phyloP scores from a whole-genome alignment of 2,797 vertebrate genomes.

The Sparus aurata region DNA sequence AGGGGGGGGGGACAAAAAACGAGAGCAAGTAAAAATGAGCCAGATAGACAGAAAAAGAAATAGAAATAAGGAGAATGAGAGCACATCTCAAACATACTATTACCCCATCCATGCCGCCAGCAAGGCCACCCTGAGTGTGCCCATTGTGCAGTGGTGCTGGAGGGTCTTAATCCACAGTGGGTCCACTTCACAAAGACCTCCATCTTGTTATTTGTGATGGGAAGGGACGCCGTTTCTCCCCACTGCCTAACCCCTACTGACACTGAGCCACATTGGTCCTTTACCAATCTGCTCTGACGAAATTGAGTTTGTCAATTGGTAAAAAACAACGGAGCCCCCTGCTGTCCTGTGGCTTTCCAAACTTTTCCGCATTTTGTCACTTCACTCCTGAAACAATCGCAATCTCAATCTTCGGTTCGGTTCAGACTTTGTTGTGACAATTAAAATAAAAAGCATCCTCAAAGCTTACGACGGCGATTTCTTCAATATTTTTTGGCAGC shows the following conservation, averaged over 20 bases:
- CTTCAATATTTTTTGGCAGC: constrained; percentile 21
- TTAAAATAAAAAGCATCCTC: background rate
- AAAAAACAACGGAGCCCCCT: constrained; percentile 29
- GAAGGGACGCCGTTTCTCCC: constrained; percentile 56
- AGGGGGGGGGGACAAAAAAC: constrained; percentile 47
- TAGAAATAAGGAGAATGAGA: constrained; percentile 63
- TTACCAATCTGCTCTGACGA: constrained; percentile 50
- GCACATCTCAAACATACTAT: constrained; percentile 58
- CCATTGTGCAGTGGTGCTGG: constrained; percentile 40
- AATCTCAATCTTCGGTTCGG: constrained; percentile 6
- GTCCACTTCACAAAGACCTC: constrained; percentile 57
- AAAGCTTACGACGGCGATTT: constrained; percentile 28
- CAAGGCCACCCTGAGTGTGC: constrained; percentile 57
- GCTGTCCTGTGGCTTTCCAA: constrained; percentile 27
- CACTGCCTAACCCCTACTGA: constrained; percentile 43
- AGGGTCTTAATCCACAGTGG: constrained; percentile 54
- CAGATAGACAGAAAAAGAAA: constrained; percentile 61
- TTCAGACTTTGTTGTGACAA: background rate
- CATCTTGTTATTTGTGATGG: constrained; percentile 58
- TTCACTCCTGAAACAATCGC: constrained; percentile 1
- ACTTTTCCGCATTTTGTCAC: constrained; percentile 5
- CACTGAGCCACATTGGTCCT: constrained; percentile 47
- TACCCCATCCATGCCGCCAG: constrained; percentile 43
- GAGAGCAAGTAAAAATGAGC: constrained; percentile 62
- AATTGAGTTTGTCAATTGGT: constrained; percentile 55